Conservation (phyloP, 1,140 invertebrate genomes). For the Anastrepha ludens region DNA sequence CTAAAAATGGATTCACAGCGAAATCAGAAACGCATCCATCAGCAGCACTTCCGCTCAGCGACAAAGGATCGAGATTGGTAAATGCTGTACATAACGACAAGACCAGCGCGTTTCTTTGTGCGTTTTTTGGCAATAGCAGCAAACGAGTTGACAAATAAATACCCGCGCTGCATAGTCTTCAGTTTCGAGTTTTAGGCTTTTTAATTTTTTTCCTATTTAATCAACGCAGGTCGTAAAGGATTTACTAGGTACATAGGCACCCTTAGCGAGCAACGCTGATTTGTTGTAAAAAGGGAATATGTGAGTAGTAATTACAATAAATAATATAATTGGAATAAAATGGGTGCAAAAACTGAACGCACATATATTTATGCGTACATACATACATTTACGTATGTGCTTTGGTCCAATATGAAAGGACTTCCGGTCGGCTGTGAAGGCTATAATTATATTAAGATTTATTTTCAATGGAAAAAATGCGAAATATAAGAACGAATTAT, state of each 20-base stretch:
- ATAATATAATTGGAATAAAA: constrained; percentile 25
- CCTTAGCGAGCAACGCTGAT: background rate
- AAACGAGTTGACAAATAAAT: constrained; percentile 51
- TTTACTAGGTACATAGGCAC: background rate
- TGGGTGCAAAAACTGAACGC: constrained; percentile 27
- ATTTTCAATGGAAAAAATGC: background rate
- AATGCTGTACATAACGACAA: background rate
- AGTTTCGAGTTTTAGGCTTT: constrained; percentile 26
- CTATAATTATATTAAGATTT: constrained; percentile 69
- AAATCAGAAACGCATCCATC: constrained; percentile 53
- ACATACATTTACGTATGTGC: background rate
- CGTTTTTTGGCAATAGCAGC: background rate
- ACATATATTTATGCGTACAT: background rate
- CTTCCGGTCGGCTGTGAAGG: constrained; percentile 62
- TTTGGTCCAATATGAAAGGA: constrained; percentile 67
- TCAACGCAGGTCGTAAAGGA: constrained; percentile 19
- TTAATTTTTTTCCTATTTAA: constrained; percentile 34
- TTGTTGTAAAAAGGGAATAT: constrained; percentile 32
- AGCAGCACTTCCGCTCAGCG: constrained; percentile 46
- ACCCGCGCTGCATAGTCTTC: background rate
- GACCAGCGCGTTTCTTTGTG: background rate
- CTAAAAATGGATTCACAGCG: constrained; percentile 31
- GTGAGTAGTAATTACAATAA: background rate
- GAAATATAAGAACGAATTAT: constrained; percentile 32
- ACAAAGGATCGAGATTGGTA: constrained; percentile 43